A percentile compares a stretch with the other conserved stretches of the same genome.
Conservation (phyloP, 2,113 vertebrate species). For the Semnornis frantzii region DNA sequence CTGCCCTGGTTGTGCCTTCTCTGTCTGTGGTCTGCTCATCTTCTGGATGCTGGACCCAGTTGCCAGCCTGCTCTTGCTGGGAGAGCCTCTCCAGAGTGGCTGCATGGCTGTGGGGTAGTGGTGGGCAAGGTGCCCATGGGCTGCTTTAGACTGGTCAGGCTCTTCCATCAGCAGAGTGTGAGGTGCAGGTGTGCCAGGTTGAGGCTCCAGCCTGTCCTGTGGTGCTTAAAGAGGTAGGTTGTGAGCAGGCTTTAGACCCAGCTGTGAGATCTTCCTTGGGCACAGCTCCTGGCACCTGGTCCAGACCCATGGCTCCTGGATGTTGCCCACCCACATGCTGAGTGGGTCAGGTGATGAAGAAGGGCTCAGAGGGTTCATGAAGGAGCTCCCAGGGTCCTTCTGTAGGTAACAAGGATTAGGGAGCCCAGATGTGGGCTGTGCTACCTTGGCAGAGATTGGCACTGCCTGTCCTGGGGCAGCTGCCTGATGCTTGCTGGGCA, state of each 20-base stretch:
- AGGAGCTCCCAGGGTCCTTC: not conserved
- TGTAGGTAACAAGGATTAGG: no score
- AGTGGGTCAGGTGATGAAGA: not conserved
- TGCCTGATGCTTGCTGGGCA: fast-evolving
- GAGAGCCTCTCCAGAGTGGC: not conserved
- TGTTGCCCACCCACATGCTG: fast-evolving
- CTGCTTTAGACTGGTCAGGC: not conserved
- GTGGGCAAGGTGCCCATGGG: not conserved
- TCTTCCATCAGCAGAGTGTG: not conserved
- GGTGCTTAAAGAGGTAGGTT: not conserved
- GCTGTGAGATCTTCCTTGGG: not conserved
- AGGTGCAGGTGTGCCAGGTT: not conserved
- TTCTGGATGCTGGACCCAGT: fast-evolving
- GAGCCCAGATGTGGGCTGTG: not conserved
- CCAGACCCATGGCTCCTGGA: not conserved
- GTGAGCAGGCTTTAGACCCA: not conserved
- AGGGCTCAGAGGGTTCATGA: not conserved
- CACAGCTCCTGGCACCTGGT: not conserved
- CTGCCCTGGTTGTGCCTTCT: fast-evolving
- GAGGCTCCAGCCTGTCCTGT: not conserved
- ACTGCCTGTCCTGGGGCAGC: not conserved
- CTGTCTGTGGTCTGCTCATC: fast-evolving
- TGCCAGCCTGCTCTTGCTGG: not conserved
- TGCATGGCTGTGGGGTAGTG: not conserved
- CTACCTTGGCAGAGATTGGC: not conserved